phyloP scores from a whole-genome alignment of 2,888 invertebrate species.

The Azorinus chamasolen region DNA sequence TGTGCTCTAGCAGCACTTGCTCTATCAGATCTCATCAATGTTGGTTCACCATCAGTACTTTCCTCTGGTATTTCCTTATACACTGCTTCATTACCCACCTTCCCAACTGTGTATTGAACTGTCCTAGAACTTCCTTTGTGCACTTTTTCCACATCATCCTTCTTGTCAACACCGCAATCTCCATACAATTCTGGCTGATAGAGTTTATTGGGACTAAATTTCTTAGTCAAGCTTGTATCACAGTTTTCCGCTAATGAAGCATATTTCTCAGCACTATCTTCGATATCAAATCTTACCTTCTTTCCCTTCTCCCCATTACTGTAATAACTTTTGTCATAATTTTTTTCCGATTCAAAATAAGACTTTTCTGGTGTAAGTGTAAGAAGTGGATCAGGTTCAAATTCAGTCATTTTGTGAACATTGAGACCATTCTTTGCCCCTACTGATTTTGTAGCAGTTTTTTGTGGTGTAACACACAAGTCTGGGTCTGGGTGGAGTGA shows the following conservation, averaged over 20 bases:
- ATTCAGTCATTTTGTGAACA: constrained; percentile 28
- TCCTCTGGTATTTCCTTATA: constrained; percentile 25
- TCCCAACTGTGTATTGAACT: constrained; percentile 56
- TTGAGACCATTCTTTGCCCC: constrained; percentile 2
- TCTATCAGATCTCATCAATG: neutral
- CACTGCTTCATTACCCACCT: constrained; percentile 47
- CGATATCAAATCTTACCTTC: constrained; percentile 74
- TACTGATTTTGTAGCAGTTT: constrained; percentile 10
- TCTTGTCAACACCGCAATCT: constrained; percentile 44
- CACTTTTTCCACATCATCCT: constrained; percentile 11
- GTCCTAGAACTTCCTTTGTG: constrained; percentile 45
- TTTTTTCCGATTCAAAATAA: neutral
- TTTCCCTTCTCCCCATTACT: constrained; percentile 25
- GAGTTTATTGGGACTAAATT: constrained; percentile 50
- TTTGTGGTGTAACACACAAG: constrained; percentile 71
- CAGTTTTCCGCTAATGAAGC: constrained; percentile 19
- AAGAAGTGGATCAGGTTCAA: constrained; percentile 71
- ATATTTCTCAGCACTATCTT: constrained; percentile 34
- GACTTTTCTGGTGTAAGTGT: constrained; percentile 76
- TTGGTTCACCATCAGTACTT: neutral
- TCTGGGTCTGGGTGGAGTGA: constrained; percentile 69
- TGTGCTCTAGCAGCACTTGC: constrained; percentile 1
- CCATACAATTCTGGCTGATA: constrained; percentile 64
- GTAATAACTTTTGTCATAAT: no score
- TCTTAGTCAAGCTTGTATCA: constrained; percentile 24